phyloP scores from a whole-genome alignment of 2,113 vertebrate genomes.

The Tauraco erythrolophus region DNA sequence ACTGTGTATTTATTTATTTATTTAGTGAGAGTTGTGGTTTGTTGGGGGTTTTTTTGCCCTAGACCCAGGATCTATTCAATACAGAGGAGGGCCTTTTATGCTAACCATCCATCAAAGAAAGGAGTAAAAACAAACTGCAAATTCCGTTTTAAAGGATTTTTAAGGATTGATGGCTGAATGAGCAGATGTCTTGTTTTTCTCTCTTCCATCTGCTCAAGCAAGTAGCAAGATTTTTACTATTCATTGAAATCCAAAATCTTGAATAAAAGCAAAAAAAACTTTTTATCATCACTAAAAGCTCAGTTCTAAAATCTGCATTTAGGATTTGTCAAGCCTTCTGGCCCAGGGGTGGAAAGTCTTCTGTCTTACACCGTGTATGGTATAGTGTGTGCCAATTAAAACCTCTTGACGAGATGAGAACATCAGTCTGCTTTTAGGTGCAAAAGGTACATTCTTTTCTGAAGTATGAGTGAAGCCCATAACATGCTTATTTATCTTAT shows the following conservation, averaged over 20 bases:
- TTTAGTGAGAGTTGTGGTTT: not conserved
- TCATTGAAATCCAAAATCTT: not conserved
- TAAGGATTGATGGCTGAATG: not conserved
- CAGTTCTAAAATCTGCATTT: not conserved
- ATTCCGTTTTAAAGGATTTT: not conserved
- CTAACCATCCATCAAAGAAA: not conserved
- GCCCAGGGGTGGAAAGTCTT: not conserved
- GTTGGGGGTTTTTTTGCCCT: not conserved
- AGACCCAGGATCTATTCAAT: not conserved
- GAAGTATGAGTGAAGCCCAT: not conserved
- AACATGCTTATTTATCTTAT: not conserved
- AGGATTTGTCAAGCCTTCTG: not conserved
- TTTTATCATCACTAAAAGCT: not conserved
- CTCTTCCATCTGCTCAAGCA: not conserved
- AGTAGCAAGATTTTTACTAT: not conserved
- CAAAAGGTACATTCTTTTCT: not conserved
- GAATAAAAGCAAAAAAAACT: not conserved
- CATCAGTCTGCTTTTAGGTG: not conserved
- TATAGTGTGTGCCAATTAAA: not conserved
- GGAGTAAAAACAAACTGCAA: not conserved
- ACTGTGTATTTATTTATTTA: not conserved
- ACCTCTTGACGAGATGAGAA: not conserved
- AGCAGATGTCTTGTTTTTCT: not conserved
- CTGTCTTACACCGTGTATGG: accelerated
- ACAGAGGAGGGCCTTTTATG: not conserved